Percentiles rank a stretch among this genome's conserved stretches.
These are phyloP conservation scores for Heteractis magnifica DNA, from an alignment of 92 coral and sea anemone genomes.

Conservation along the genomic window DNA sequence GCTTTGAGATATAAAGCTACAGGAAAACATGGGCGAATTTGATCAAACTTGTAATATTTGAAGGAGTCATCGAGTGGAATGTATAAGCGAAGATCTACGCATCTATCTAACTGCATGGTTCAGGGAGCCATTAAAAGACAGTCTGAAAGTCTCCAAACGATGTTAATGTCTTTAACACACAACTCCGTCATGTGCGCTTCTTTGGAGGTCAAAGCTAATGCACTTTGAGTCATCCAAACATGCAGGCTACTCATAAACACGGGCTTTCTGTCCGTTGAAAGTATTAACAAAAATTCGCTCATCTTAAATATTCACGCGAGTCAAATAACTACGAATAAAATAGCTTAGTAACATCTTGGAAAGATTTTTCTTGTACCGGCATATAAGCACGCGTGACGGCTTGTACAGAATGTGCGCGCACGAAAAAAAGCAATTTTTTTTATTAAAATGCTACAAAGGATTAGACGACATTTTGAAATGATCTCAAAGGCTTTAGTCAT, in stretches of 20 bases:
- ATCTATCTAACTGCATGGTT: background rate
- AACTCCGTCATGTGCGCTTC: slow-evolving; percentile 20
- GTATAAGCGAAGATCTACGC: background rate
- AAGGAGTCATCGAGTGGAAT: background rate
- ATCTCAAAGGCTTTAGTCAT: background rate
- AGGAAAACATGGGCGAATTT: background rate
- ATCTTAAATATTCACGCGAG: background rate
- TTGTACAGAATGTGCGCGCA: background rate
- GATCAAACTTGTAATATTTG: background rate
- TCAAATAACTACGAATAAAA: background rate
- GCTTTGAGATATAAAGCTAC: background rate
- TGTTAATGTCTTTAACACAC: slow-evolving; percentile 29
- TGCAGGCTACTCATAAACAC: slow-evolving; percentile 14
- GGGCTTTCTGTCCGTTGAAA: slow-evolving; percentile 45
- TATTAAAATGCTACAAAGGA: background rate
- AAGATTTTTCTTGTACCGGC: background rate
- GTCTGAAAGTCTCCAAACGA: slow-evolving; percentile 24
- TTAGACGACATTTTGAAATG: background rate
- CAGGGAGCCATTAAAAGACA: background rate
- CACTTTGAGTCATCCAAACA: slow-evolving; percentile 6
- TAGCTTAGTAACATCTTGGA: background rate
- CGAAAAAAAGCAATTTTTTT: background rate
- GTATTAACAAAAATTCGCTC: slow-evolving; percentile 47
- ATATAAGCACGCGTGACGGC: background rate
- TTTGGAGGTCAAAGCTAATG: slow-evolving; percentile 27